These are phyloP conservation scores for Heterochromis multidens DNA, from an alignment of 2,113 vertebrate species.

Conservation along the genomic window DNA sequence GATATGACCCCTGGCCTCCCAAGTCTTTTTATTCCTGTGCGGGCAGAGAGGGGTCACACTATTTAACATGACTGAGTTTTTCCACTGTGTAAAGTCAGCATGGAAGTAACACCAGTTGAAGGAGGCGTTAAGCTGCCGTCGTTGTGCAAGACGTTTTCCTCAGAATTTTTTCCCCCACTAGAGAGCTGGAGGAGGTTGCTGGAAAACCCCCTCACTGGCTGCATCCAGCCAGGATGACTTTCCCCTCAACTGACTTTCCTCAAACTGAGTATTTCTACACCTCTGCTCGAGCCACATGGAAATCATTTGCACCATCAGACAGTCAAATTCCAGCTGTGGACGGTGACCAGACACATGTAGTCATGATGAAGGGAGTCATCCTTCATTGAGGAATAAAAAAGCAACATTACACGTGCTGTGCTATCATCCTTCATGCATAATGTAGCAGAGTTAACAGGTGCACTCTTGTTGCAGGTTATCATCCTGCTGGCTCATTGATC, in stretches of 20 bases:
- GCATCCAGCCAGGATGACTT: conserved; percentile 59
- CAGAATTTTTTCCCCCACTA: conserved; percentile 49
- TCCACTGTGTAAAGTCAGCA: conserved; percentile 59
- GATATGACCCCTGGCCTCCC: conserved; percentile 33
- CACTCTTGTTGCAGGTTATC: background rate
- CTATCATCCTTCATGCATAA: conserved; percentile 4
- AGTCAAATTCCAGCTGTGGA: conserved; percentile 69
- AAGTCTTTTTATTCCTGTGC: background rate
- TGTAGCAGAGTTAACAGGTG: conserved; percentile 34
- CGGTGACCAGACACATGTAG: conserved; percentile 71
- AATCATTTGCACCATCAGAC: conserved; percentile 71
- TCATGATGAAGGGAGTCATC: conserved; percentile 47
- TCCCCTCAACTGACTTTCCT: conserved; percentile 66
- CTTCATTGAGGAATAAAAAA: conserved; percentile 39
- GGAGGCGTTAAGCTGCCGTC: conserved; percentile 39
- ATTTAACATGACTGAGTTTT: conserved; percentile 61
- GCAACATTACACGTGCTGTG: conserved; percentile 19
- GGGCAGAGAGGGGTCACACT: conserved; percentile 10
- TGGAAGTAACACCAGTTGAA: conserved; percentile 32
- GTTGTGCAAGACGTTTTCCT: conserved; percentile 54
- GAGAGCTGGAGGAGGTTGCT: conserved; percentile 55
- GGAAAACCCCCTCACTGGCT: conserved; percentile 71
- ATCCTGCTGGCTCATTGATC: conserved; percentile 7
- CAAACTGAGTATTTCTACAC: conserved; percentile 67
- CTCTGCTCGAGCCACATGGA: conserved; percentile 71